Base-by-base conservation (phyloP, 1,140 invertebrate genomes). In the Papilio polyxenes region DNA sequence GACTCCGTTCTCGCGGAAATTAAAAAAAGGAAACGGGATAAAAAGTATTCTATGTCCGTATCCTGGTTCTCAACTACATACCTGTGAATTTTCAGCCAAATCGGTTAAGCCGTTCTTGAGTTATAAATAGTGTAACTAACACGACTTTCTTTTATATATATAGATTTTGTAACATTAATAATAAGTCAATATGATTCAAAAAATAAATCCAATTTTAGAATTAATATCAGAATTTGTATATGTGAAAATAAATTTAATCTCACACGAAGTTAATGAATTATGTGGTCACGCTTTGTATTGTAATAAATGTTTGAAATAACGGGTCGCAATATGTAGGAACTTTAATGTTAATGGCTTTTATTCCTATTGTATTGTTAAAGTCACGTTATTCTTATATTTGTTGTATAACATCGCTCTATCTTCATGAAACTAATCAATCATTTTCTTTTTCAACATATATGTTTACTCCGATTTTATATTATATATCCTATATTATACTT, bases 221-320 rank as follows among this genome's bases (percentile, higher is more conserved):
- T 3, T 37, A 37, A 5, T 72, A 72, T 23, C 23, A 65, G 23
- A 31, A 31, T 65, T 31, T 65, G 11, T 65, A 23, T 65, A 65
- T 72, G 65, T 15, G 65, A 72, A 72, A 37, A 72, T 72, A 72
- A 40, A 37, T 72, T 37, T 40, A 72, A 72, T 37, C 65, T 11
- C 65, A 11, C 31, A 17, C 40, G 65, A 72, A 72, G 65, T 72
- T 72, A 72, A 72, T 72, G 65, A 72, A 37, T 72, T 72, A 72
- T 72, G 65, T 72, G 65, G 65, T 72, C 65, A 72, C 65, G 65
- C 65, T 40, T 72, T 72, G 65, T 72, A 31, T 37, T 72, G 65
- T 72, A 13, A 72, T 72, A 72, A 72, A 72, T 72, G 65, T 31
- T 72, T 72, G 65, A 72, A 72, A 37, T 72, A 72, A 72, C 65